Evolutionary conservation across 2,797 vertebrate species (phyloP).

Genomic region (Sciaenops ocellatus): DNA sequence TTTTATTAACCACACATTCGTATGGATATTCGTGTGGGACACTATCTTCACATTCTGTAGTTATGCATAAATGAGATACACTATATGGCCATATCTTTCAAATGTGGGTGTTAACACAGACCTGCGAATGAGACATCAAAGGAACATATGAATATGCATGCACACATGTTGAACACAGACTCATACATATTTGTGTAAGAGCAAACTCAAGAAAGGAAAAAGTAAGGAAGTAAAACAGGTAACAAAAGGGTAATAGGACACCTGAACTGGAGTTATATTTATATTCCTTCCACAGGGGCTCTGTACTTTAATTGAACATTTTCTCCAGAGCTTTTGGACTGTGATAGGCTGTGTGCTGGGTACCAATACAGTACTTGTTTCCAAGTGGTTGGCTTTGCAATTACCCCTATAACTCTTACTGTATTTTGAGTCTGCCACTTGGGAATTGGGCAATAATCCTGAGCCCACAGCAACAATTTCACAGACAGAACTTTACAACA

Average conservation of each 20-base stretch:
- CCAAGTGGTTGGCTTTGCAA: slow-evolving; percentile 81
- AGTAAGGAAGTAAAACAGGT: slow-evolving; percentile 21
- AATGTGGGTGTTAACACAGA: slow-evolving; percentile 55
- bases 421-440: slow-evolving; percentile 74
- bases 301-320: slow-evolving; percentile 72
- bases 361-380: slow-evolving; percentile 73
- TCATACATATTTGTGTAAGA: slow-evolving; percentile 41
- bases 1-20: background rate
- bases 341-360: slow-evolving; percentile 54
- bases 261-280: slow-evolving; percentile 47
- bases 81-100: slow-evolving; percentile 37
- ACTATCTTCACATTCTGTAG: slow-evolving; percentile 15
- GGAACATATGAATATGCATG: slow-evolving; percentile 69
- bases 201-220: slow-evolving; percentile 27
- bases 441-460: slow-evolving; percentile 77
- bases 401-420: slow-evolving; percentile 78
- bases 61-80: slow-evolving; percentile 37
- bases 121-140: slow-evolving; percentile 59
- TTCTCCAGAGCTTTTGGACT: slow-evolving; percentile 64
- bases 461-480: slow-evolving; percentile 74
- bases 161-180: slow-evolving; percentile 54
- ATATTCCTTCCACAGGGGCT: slow-evolving; percentile 49
- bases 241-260: slow-evolving; percentile 33
- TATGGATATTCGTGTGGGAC: background rate
- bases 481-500: slow-evolving; percentile 67